phyloP scores from a whole-genome alignment of 2,113 vertebrate species.

The Ia io region DNA sequence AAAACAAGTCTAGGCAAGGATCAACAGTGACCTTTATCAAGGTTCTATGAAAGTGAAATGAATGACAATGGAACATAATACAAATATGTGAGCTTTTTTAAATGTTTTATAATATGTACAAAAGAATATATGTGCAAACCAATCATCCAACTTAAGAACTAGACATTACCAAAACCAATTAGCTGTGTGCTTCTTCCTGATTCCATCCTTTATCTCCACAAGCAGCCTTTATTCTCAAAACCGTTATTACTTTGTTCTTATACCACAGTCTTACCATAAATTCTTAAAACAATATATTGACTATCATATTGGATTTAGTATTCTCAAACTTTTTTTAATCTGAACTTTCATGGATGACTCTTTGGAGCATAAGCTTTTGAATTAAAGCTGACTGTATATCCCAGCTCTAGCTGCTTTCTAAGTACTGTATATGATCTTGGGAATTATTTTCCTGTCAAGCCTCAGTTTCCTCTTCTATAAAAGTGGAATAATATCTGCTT shows the following conservation, averaged over 20 bases:
- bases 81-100: conserved; percentile 20
- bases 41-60: conserved; percentile 6
- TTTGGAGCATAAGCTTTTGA: neutral
- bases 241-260: conserved; percentile 14
- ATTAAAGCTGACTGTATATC: neutral
- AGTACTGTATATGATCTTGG: neutral
- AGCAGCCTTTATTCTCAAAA: conserved; percentile 23
- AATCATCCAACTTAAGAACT: neutral
- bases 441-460: conserved; percentile 9
- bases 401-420: neutral
- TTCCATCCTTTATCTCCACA: neutral
- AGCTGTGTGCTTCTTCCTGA: neutral
- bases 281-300: conserved; percentile 30
- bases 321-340: neutral
- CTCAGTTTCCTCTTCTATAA: neutral
- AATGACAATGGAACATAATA: neutral
- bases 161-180: neutral
- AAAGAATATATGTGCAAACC: neutral
- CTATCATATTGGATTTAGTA: neutral
- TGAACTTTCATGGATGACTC: neutral
- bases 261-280: conserved; percentile 18
- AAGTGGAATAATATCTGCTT: neutral
- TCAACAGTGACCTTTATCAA: neutral
- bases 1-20: neutral
- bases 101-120: neutral